These are phyloP conservation scores for Drosophila peninsularis DNA, from an alignment of 2,888 invertebrate species.

Conservation along the genomic window DNA sequence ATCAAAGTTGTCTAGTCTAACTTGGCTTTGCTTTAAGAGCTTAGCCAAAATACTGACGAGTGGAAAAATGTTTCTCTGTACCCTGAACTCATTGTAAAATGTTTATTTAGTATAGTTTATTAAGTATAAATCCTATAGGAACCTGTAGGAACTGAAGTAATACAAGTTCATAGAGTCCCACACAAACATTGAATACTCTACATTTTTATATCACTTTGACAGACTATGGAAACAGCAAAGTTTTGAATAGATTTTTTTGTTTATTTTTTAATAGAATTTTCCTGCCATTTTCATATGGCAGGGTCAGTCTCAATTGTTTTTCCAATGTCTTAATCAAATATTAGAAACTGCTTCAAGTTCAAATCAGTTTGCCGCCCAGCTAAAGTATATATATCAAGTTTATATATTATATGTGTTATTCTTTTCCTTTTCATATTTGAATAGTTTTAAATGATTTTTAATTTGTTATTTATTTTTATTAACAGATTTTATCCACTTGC, in stretches of 20 bases:
- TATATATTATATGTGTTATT: neutral
- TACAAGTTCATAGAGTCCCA: no score
- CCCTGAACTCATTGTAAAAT: no score
- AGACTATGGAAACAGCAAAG: no score
- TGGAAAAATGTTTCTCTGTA: no score
- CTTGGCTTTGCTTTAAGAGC: no score
- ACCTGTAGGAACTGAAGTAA: no score
- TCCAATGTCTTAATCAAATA: neutral
- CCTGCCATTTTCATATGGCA: neutral
- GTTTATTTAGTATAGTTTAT: no score
- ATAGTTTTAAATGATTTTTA: neutral
- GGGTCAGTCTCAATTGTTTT: neutral
- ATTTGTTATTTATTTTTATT: constrained; percentile 22
- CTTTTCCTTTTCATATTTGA: neutral
- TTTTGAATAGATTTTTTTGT: neutral
- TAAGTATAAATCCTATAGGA: no score
- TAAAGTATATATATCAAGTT: neutral
- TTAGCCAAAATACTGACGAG: no score
- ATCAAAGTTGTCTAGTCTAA: no score
- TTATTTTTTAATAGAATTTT: neutral
- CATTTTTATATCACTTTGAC: no score
- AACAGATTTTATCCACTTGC: constrained; percentile 89
- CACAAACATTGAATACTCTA: no score
- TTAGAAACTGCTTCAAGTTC: neutral
- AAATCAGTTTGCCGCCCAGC: neutral